phyloP scores from a whole-genome alignment of 2,113 vertebrate species.

The Tapirus terrestris region DNA sequence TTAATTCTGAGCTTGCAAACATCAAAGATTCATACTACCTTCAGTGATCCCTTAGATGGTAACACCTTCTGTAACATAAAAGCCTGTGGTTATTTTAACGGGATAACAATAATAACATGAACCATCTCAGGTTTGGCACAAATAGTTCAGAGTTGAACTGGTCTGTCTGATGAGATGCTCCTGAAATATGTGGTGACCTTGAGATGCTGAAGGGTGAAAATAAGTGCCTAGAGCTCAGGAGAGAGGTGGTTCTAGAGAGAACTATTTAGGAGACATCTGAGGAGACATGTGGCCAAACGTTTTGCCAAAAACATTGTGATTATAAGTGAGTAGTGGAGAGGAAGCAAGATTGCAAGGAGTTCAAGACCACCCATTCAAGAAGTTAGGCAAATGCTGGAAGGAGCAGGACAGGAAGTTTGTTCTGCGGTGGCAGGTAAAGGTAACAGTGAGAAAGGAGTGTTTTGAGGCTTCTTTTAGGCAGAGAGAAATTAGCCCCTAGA shows the following conservation, averaged over 20 bases:
- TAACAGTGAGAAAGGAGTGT: not conserved
- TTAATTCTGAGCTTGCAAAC: not conserved
- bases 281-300: not conserved
- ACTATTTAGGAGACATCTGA: not conserved
- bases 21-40: not conserved
- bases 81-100: not conserved
- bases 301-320: not conserved
- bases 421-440: not conserved
- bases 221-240: not conserved
- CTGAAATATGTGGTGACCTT: not conserved
- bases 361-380: not conserved
- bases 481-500: not conserved
- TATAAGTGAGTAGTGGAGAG: not conserved
- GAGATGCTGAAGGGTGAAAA: not conserved
- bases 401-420: not conserved
- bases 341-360: not conserved
- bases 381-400: not conserved
- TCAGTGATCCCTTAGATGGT: not conserved
- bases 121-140: not conserved
- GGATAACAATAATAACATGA: not conserved
- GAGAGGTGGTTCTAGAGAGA: not conserved
- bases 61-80: not conserved
- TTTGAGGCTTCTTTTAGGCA: not conserved
- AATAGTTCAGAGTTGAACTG: not conserved
- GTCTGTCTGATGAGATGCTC: not conserved